These are phyloP conservation scores for Neodiprion lecontei DNA, from an alignment of 1,140 invertebrate species.

Conservation along the genomic window DNA sequence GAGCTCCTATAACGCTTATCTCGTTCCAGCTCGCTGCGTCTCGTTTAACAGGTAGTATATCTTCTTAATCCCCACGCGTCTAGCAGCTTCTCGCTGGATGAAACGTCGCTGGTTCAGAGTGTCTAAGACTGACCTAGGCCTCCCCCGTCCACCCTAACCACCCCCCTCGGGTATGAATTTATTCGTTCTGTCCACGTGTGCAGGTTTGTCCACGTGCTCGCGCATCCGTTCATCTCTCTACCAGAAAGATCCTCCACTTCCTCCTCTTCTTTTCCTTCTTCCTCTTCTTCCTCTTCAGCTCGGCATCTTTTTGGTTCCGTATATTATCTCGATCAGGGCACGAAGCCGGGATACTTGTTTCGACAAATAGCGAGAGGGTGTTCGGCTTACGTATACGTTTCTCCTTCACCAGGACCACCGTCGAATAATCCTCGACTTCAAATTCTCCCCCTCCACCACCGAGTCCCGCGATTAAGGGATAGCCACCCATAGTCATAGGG, in stretches of 20 bases:
- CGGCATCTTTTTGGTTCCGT: neutral
- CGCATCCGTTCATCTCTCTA: neutral
- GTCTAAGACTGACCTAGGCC: neutral
- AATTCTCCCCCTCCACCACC: no score
- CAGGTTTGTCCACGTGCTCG: neutral
- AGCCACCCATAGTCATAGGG: no score
- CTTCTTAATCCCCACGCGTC: no score
- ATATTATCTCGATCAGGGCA: neutral
- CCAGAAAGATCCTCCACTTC: neutral
- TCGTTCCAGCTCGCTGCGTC: neutral
- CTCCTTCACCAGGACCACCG: no score
- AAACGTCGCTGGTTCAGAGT: neutral
- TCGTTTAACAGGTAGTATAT: neutral
- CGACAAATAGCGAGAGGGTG: neutral
- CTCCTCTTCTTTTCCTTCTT: neutral
- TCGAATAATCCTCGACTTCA: no score
- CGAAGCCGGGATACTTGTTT: neutral
- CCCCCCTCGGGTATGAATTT: neutral
- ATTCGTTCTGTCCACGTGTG: neutral
- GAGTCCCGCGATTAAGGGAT: no score
- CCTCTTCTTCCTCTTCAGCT: neutral
- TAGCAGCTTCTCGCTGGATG: no score
- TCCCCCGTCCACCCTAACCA: neutral
- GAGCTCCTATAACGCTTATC: no score
- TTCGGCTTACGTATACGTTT: neutral